These are phyloP conservation scores for Pachymerium ferrugineum DNA, from an alignment of 2,888 invertebrate genomes.

Conservation along the genomic window DNA sequence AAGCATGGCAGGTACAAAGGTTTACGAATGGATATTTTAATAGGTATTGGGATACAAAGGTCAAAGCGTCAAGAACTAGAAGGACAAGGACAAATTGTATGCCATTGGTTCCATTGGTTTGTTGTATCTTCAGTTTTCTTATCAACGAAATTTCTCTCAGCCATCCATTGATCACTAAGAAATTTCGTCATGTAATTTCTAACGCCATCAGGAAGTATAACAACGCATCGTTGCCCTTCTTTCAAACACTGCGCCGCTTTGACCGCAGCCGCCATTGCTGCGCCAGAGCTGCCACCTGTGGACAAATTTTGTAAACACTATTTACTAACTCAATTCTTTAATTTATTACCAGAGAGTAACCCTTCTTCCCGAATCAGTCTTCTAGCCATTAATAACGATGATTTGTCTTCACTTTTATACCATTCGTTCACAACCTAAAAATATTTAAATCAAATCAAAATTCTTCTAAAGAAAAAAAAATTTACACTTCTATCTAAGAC, in stretches of 20 bases:
- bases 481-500: constrained; percentile 57
- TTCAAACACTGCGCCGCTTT: constrained; percentile 58
- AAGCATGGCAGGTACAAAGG: background rate
- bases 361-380: constrained; percentile 88
- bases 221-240: constrained; percentile 78
- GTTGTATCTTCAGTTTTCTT: constrained; percentile 36
- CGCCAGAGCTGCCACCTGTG: constrained; percentile 87
- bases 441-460: no score
- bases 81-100: background rate
- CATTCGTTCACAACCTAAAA: constrained; percentile 79
- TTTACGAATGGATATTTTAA: background rate
- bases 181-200: constrained; percentile 98
- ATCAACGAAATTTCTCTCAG: constrained; percentile 60
- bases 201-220: constrained; percentile 88
- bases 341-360: constrained; percentile 71
- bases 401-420: constrained; percentile 76
- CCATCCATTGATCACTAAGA: constrained; percentile 92
- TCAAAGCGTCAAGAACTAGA: background rate
- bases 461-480: no score
- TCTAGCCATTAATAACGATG: constrained; percentile 75
- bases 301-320: background rate
- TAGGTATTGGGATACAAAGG: background rate
- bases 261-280: constrained; percentile 54
- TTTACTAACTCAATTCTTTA: background rate
- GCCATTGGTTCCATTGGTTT: constrained; percentile 33